A percentile compares a stretch with the other conserved stretches of the same genome.
Conservation (phyloP, 1,140 invertebrate species). For the Drosophila seguyi region DNA sequence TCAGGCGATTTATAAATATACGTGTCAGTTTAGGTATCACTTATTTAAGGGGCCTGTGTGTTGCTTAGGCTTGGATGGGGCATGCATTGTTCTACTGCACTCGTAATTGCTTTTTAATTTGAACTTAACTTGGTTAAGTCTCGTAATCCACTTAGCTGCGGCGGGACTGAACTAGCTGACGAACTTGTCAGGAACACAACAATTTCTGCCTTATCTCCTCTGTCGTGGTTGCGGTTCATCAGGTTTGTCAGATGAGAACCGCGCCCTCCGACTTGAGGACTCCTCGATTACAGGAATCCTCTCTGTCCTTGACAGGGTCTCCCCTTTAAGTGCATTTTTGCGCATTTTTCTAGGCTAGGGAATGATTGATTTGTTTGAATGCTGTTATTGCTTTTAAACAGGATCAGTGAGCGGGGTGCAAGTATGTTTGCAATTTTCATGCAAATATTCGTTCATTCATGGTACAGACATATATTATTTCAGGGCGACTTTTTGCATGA, state of each 20-base stretch:
- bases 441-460: conserved; percentile 52
- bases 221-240: neutral
- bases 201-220: neutral
- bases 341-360: conserved; percentile 2
- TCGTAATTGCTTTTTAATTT: conserved; percentile 65
- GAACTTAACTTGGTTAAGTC: conserved; percentile 44
- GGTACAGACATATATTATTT: conserved; percentile 35
- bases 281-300: conserved; percentile 12
- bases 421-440: conserved; percentile 8
- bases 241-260: conserved; percentile 45
- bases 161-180: neutral
- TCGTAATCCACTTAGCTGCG: conserved; percentile 51
- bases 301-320: neutral
- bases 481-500: conserved; percentile 5
- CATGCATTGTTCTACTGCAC: neutral
- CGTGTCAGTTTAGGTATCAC: conserved; percentile 48
- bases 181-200: conserved; percentile 42
- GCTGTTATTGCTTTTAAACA: conserved; percentile 3
- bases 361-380: conserved; percentile 40
- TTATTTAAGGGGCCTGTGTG: neutral
- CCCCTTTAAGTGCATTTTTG: conserved; percentile 17
- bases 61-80: neutral
- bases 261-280: neutral
- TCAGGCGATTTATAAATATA: conserved; percentile 31
- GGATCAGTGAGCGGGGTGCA: neutral